Evolutionary conservation across 2,113 vertebrate species (phyloP), one percentile per base, ranked within the genome.

Genomic region (Dendrocopos noguchii): DNA sequence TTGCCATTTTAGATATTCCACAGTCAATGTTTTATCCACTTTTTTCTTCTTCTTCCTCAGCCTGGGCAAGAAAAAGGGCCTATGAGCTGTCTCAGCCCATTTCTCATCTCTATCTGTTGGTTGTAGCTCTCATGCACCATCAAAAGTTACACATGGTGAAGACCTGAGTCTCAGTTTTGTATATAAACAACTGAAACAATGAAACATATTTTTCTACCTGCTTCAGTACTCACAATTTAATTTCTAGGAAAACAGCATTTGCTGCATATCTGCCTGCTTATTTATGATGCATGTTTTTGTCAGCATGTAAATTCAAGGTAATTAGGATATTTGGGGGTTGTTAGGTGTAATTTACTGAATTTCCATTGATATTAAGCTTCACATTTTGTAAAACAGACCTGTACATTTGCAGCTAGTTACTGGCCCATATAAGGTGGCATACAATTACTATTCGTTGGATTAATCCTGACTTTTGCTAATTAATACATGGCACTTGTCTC

Each of bases 41-140:
- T 42, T 6, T 75, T 74, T 29, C 33, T 66, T 17, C 13, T 67
- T 61, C 29, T 56, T 19, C 21, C 34, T 87, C 39, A 66, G 3
- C 20, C 56, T 33, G 24, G 9, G 39, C 63, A 80, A 84, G 24
- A 34, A 66, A 53, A 66, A 39, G 27, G n/a, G 12, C 55, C 7
- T 57, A 6, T 14, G 28, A 18, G 6, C 21, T 65, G 6, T 34
- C 46, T 86, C 6, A 47, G 14, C 9, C 19, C 52, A 28, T 66
- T 70, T 60, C 77, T 57, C 12, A 42, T 56, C 10, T 5, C 4
- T 15, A 1, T 10, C 17, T 67, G 39, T 64, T 1, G 0, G 11
- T 10, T 73, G 13, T 19, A 21, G 79, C 47, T 68, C 50, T 82
- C n/a, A 36, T 29, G 36, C 27, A 25, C 19, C 34, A 66, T 60